Conservation (phyloP, 2,113 vertebrate genomes). For the Aepyceros melampus region DNA sequence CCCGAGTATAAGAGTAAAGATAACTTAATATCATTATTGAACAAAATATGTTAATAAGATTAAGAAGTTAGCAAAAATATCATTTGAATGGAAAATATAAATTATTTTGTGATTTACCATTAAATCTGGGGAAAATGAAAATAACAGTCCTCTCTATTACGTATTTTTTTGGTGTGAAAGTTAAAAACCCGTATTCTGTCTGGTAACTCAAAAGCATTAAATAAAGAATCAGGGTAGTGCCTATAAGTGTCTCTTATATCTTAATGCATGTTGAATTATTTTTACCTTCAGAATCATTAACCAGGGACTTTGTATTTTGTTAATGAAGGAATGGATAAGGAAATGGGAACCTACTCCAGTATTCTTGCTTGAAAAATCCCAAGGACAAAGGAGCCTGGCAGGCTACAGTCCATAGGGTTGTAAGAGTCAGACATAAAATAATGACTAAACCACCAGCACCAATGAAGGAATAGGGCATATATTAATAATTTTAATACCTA, state of each 20-base stretch:
- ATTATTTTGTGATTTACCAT: not conserved
- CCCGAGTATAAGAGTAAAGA: not conserved
- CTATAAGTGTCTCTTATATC: not conserved
- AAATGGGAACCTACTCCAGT: not conserved
- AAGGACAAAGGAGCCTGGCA: not conserved
- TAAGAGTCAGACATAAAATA: not conserved
- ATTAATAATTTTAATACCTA: not conserved
- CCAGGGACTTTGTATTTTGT: no score
- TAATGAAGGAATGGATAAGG: not conserved
- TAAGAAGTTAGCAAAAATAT: not conserved
- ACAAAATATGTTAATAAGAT: not conserved
- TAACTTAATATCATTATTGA: not conserved
- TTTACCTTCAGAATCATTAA: not conserved
- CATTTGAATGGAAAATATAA: not conserved
- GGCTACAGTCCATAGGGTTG: not conserved
- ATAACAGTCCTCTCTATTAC: not conserved
- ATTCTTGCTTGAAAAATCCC: not conserved
- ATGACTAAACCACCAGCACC: not conserved
- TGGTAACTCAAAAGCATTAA: not conserved
- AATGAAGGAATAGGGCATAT: not conserved
- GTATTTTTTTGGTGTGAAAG: not conserved
- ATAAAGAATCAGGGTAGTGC: not conserved
- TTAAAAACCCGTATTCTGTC: not conserved
- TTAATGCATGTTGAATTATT: not conserved
- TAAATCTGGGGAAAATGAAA: not conserved